A percentile compares a stretch with the other conserved stretches of the same genome.
phyloP scores from a whole-genome alignment of 2,888 invertebrate genomes.

The Chrysodeixis includens region DNA sequence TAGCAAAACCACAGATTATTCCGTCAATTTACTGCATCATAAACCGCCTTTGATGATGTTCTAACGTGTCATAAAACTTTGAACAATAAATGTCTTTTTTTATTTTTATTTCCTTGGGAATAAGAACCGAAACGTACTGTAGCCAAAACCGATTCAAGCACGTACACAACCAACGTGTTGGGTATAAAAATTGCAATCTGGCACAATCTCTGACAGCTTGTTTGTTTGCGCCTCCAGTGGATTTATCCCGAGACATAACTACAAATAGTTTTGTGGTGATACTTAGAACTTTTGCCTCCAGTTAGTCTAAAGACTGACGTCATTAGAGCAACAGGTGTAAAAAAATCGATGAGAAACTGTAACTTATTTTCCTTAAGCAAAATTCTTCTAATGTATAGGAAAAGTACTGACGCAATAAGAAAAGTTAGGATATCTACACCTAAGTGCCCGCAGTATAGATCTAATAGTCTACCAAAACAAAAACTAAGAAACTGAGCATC shows the following conservation, averaged over 20 bases:
- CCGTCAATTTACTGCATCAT: background rate
- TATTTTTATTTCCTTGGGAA: slow-evolving; percentile 1
- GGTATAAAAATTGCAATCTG: slow-evolving; percentile 22
- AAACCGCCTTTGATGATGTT: background rate
- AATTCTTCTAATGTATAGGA: background rate
- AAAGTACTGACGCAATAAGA: background rate
- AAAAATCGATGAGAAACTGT: too few species aligned
- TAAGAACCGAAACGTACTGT: slow-evolving; percentile 1
- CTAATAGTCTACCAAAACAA: background rate
- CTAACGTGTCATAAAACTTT: background rate
- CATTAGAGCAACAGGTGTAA: too few species aligned
- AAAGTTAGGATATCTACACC: too few species aligned
- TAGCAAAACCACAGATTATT: background rate
- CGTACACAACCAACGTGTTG: slow-evolving; percentile 20
- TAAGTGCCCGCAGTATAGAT: background rate
- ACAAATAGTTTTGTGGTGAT: background rate
- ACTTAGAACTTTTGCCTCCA: background rate
- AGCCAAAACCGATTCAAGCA: slow-evolving; percentile 12
- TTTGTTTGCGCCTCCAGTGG: slow-evolving; percentile 15
- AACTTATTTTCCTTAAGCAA: background rate
- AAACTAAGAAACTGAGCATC: slow-evolving; percentile 6
- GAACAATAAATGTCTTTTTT: slow-evolving; percentile 2
- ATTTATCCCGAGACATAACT: background rate
- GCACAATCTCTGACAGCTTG: slow-evolving; percentile 12
- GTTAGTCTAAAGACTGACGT: too few species aligned